Conservation (phyloP, 2,888 invertebrate species). For the Tenthredo distinguenda region DNA sequence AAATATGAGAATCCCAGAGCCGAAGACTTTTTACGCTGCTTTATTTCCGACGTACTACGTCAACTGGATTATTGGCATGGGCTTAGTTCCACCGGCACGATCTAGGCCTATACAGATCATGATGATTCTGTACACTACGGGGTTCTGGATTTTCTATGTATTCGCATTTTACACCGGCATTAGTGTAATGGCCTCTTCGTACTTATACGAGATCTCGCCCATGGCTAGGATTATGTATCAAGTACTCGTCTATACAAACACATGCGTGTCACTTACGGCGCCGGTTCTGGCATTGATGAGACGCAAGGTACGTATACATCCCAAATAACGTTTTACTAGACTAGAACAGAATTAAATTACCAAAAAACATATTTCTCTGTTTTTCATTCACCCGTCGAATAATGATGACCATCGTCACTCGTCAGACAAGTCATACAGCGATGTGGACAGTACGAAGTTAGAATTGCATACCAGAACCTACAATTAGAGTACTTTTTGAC, state of each 20-base stretch:
- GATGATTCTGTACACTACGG: background rate
- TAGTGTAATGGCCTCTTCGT: background rate
- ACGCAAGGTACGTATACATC: slow-evolving; percentile 1
- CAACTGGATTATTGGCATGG: slow-evolving; percentile 34
- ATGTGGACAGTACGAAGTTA: too few relatives aligned
- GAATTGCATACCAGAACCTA: too few relatives aligned
- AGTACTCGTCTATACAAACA: slow-evolving; percentile 18
- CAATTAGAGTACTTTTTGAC: background rate
- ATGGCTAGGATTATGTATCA: slow-evolving; percentile 8
- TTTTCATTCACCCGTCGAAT: too few relatives aligned
- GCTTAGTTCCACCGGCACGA: background rate
- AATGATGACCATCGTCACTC: too few relatives aligned
- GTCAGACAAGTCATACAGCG: too few relatives aligned
- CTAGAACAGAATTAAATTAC: too few relatives aligned
- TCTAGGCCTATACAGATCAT: background rate
- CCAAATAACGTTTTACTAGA: background rate
- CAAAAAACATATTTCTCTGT: too few relatives aligned
- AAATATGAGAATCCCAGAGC: slow-evolving; percentile 17
- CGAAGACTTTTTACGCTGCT: background rate
- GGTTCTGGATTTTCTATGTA: background rate
- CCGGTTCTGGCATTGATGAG: background rate
- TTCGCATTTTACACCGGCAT: background rate
- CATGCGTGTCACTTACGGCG: background rate
- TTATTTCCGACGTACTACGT: background rate
- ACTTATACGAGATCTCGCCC: background rate